Base-by-base conservation (phyloP, 2,797 vertebrate genomes). In the Premnoplex brunnescens region DNA sequence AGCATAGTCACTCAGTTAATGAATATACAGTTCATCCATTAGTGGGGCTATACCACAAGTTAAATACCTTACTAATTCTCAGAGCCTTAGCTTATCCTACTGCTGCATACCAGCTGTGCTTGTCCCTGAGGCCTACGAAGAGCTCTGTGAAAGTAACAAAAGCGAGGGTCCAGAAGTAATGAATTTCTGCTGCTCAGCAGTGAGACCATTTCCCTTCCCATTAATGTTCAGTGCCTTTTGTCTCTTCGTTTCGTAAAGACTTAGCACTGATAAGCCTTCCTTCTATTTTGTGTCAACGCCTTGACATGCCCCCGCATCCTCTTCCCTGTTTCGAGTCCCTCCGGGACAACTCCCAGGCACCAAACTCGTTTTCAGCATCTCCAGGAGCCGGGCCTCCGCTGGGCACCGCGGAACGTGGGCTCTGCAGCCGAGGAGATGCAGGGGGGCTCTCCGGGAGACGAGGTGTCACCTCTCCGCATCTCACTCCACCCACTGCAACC, bases 331-430 rank as follows among this genome's bases (percentile, higher is more conserved):
- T 34, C 10, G 2, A 32, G 10, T 24, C 32, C 26, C 37, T 44
- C 22, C 10, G 37, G 54, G 23, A 32, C 54, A 68, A 14, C 21
- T 43, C 19, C 14, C 64, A 18, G 18, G 15, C 6, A 58, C 64
- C 26, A 7, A 30, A 26, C 20, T 58, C 8, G 10, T 58, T 39
- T 36, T 12, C 36, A 59, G 28, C 44, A 20, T 3, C 46, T 36
- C 18, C 28, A 9, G 3, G 11, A 49, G 49, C 2, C 3, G 9
- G 44, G 14, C 32, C 30, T 27, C 19, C 2, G 21, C 37, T 15
- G 3, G 24, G 17, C 64, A n/a, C 22, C 14, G 4, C 17, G 9
- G 15, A 28, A 3, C 0, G 3, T 0, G 8, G 4, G 20, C 4
- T 24, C 27, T 2, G 3, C 39, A 8, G 24, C 26, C 18, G 13